Conservation (phyloP, 2,888 invertebrate genomes). For the Priocnemis perturbator region DNA sequence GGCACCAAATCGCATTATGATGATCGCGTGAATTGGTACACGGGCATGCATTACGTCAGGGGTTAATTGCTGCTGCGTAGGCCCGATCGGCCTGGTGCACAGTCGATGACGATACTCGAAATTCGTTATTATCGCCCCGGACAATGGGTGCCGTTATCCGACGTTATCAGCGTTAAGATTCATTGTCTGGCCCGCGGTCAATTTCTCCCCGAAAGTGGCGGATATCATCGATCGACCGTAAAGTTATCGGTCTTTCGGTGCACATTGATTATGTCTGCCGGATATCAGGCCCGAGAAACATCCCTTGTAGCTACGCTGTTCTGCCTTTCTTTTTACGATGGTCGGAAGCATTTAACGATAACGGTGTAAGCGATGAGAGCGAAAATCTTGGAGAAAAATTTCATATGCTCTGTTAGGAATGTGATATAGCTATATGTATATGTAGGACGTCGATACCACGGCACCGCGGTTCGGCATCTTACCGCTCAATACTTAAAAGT, state of each 20-base stretch:
- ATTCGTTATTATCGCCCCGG: not conserved
- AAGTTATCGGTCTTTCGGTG: slow-evolving; percentile 42
- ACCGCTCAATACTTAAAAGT: too few species aligned
- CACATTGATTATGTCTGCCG: slow-evolving; percentile 18
- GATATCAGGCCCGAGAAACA: too few species aligned
- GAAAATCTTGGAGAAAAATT: too few species aligned
- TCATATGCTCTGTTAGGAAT: too few species aligned
- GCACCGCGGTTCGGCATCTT: too few species aligned
- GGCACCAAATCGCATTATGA: slow-evolving; percentile 1
- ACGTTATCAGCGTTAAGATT: slow-evolving; percentile 46
- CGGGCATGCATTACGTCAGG: not conserved
- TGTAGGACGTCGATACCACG: too few species aligned
- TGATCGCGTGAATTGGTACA: not conserved
- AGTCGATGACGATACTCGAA: too few species aligned
- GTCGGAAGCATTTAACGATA: too few species aligned
- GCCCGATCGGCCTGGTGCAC: slow-evolving; percentile 13
- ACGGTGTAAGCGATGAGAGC: too few species aligned
- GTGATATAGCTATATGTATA: too few species aligned
- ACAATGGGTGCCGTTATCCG: slow-evolving; percentile 42
- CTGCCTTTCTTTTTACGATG: too few species aligned
- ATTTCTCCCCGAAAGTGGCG: slow-evolving; percentile 42
- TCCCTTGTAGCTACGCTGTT: too few species aligned
- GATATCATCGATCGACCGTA: slow-evolving; percentile 47
- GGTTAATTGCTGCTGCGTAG: slow-evolving; percentile 47
- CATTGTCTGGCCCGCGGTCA: slow-evolving; percentile 55